These are phyloP conservation scores for Gambusia affinis DNA, from an alignment of 2,113 vertebrate species.

Conservation along the genomic window DNA sequence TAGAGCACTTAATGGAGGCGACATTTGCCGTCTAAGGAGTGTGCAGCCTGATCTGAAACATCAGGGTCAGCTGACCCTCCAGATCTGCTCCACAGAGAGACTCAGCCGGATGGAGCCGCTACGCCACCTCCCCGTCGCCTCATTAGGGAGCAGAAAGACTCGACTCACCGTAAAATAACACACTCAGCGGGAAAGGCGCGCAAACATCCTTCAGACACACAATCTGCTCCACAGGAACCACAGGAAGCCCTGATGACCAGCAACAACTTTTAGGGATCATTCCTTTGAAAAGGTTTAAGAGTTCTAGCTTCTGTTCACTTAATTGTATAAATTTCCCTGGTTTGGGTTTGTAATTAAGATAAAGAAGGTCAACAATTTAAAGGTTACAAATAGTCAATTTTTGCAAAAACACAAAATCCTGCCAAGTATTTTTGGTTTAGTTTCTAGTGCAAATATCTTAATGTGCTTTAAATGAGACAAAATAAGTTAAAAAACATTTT, in stretches of 20 bases:
- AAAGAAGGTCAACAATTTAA: too few relatives aligned
- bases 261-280: not conserved
- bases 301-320: not conserved
- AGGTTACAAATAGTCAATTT: too few relatives aligned
- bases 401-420: too few relatives aligned
- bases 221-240: not conserved
- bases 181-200: slow-evolving; percentile 65
- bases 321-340: not conserved
- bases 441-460: too few relatives aligned
- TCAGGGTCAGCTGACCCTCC: not conserved
- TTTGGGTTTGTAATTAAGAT: too few relatives aligned
- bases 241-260: not conserved
- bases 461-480: too few relatives aligned
- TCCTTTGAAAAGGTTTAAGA: not conserved
- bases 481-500: too few relatives aligned
- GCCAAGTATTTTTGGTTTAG: too few relatives aligned
- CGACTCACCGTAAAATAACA: slow-evolving; percentile 55
- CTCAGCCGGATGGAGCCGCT: slow-evolving; percentile 48
- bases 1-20: not conserved
- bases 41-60: not conserved
- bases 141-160: slow-evolving; percentile 53
- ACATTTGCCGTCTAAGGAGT: not conserved
- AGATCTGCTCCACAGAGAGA: slow-evolving; percentile 23
- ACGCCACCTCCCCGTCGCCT: slow-evolving; percentile 30
- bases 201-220: slow-evolving; percentile 59